Conservation (phyloP, 1,140 invertebrate species). For the Habropoda laboriosa region DNA sequence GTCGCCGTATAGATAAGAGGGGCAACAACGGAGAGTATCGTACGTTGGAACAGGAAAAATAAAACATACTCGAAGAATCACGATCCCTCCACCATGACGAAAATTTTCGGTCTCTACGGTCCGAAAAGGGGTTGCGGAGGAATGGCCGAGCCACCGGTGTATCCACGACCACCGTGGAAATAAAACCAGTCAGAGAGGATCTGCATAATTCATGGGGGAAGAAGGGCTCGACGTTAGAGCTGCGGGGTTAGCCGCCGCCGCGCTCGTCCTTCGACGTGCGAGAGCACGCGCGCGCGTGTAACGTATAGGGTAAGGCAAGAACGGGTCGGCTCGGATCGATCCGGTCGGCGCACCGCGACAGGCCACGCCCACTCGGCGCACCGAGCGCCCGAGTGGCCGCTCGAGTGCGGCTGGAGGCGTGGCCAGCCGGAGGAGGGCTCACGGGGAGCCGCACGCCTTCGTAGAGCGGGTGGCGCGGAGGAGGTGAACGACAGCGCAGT, state of each 20-base stretch:
- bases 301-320: slow-evolving; percentile 40
- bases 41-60: background rate
- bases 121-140: slow-evolving; percentile 60
- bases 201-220: slow-evolving; percentile 67
- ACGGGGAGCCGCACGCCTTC: slow-evolving; percentile 47
- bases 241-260: slow-evolving; percentile 54
- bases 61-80: background rate
- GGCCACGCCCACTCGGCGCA: slow-evolving; percentile 50
- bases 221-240: slow-evolving; percentile 53
- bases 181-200: slow-evolving; percentile 59
- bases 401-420: slow-evolving; percentile 36
- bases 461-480: slow-evolving; percentile 65
- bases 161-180: slow-evolving; percentile 44
- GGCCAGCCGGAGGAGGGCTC: slow-evolving; percentile 27
- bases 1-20: background rate
- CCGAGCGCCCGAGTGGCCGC: slow-evolving; percentile 53
- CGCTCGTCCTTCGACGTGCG: slow-evolving; percentile 46
- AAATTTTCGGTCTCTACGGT: slow-evolving; percentile 56
- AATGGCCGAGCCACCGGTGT: slow-evolving; percentile 39
- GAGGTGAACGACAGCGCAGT: slow-evolving; percentile 72
- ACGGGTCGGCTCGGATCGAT: slow-evolving; percentile 54
- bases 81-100: slow-evolving; percentile 56
- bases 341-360: slow-evolving; percentile 29
- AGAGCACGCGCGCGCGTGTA: no score
- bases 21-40: background rate